Evolutionary conservation across 1,140 invertebrate genomes (phyloP), one percentile per base, ranked within the genome.

Genomic region (Polypedilum pembai): DNA sequence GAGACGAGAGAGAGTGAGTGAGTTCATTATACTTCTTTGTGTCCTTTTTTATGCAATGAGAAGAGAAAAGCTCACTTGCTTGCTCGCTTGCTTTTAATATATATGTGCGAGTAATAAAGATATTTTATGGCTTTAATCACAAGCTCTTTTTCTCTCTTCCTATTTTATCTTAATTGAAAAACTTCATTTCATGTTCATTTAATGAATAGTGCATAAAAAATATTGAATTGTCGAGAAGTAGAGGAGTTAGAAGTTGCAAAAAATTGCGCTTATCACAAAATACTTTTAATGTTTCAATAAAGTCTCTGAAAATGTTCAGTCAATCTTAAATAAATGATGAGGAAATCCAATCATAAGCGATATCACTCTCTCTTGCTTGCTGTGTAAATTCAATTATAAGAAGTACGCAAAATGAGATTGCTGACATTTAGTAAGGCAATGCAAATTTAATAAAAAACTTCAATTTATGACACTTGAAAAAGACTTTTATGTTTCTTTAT

Each of bases 151-250:
- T 56, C n/a, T 17, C 8, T 12, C 10, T 15, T 3, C 7, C 1
- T 56, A 12, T 17, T 56, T 56, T 56, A 56, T 56, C 45, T 56
- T 56, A 56, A 56, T 56, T 56, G 45, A 56, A 56, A 56, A 56
- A 56, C 10, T 56, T 56, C 45, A 56, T 56, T 56, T 56, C 45
- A 17, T 33, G 24, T 33, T 33, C 45, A 56, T 56, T 56, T 56
- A 56, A 56, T 56, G 45, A 56, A 56, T 56, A 15, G 45, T 15
- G n/a, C 45, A 56, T 15, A 56, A 15, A 56, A 56, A 15, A 15
- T 56, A 15, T 17, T 17, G 45, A 56, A 17, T 12, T 12, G n/a
- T 56, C n/a, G n/a, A 56, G 7, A 8, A 56, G n/a, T 15, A 1
- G 10, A 56, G 45, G 10, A n/a, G n/a, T n/a, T n/a, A n/a, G n/a